Base-by-base conservation (phyloP, 92 coral and sea anemone genomes). In the Epizoanthus stellaris region DNA sequence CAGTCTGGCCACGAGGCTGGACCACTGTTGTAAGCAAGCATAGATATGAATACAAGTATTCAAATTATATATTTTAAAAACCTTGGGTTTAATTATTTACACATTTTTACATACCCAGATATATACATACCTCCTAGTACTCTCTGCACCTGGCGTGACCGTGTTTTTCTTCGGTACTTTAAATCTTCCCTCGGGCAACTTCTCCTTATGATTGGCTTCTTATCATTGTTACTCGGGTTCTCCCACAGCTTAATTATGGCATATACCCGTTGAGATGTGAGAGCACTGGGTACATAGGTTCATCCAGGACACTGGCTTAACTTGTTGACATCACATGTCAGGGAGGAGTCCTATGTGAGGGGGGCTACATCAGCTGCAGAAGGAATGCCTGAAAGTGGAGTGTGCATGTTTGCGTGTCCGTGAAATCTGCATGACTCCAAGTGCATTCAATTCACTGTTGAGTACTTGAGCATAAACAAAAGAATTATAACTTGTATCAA, bases 1-100 rank as follows among this genome's bases (percentile, higher is more conserved):
- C 90, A 87, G 59, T 89, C 92, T 0, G 95, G 98, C 91, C 93
- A 87, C 13, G 82, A 82, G 6, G 98, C 93, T 45, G 92, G 93
- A 13, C 92, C 93, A 47, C 77, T 40, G 70, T 67, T 72, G 34
- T 89, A 67, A 34, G 88, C 91, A 8, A 94, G 79, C 76, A 30
- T 30, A 30, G 36, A 30, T 1, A 30, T 30, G 36, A 30, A 30
- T 30, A 30, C 36, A 30, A 30, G 36, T 2, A 30, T 30, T 30
- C 36, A 64, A 39, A 70, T 43, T 39, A 67, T 39, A 30, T 30
- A 15, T 7, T 52, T 6, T 20, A 12, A 67, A 12, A 6, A 67
- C 14, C 25, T 40, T 57, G 13, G 15, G 38, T 4, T 23, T 63
- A 16, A 60, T 80, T 57, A 39, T 80, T 64, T 9, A 20, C 67